phyloP scores from a whole-genome alignment of 2,113 vertebrate genomes.

The Cebus imitator region DNA sequence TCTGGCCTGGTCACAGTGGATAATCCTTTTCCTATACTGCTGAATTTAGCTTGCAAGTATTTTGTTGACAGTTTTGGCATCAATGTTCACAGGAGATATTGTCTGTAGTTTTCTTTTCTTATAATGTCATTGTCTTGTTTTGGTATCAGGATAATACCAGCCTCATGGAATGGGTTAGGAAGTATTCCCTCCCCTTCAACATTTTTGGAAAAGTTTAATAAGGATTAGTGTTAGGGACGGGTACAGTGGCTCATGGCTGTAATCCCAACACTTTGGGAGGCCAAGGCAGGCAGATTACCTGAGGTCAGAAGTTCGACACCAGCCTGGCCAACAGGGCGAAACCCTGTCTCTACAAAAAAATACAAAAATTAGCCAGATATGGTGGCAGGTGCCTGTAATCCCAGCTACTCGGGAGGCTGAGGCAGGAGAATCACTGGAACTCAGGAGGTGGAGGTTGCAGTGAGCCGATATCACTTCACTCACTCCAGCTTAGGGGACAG shows the following conservation, averaged over 20 bases:
- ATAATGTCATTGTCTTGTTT: not conserved
- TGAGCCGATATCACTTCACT: not conserved
- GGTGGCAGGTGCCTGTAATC: not conserved
- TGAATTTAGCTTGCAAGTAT: not conserved
- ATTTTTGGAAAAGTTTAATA: not conserved
- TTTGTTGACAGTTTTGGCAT: not conserved
- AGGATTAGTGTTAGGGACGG: not conserved
- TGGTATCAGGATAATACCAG: not conserved
- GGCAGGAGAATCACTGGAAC: not conserved
- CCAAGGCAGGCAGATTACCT: not conserved
- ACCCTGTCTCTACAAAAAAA: not conserved
- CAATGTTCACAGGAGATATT: not conserved
- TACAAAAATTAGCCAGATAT: not conserved
- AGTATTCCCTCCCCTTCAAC: not conserved
- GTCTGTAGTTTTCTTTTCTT: not conserved
- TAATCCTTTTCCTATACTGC: not conserved
- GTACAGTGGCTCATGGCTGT: not conserved
- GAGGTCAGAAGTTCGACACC: not conserved
- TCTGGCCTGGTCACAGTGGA: not conserved
- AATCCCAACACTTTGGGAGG: not conserved
- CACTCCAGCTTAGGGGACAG: not conserved
- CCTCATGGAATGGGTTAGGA: not conserved
- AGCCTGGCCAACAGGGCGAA: not conserved
- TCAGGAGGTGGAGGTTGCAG: not conserved
- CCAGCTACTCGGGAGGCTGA: not conserved